These are phyloP conservation scores for Catharus fuscescens DNA, from an alignment of 2,113 vertebrate species.

Conservation along the genomic window DNA sequence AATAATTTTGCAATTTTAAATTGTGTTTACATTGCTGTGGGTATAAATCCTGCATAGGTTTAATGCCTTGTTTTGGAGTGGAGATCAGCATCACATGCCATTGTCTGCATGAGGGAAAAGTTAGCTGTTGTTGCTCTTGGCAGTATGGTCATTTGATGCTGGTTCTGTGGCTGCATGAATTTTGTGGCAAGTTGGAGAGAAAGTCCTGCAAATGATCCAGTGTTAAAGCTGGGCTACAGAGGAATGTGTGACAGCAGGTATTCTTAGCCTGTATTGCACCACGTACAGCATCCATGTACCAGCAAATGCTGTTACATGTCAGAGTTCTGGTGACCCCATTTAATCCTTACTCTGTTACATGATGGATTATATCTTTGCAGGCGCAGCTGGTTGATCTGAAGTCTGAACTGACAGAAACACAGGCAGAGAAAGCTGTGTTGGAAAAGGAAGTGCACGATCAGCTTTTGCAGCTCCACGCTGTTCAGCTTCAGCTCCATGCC, in stretches of 20 bases:
- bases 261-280: not conserved
- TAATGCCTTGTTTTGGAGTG: not conserved
- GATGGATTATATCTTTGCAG: slow-evolving; percentile 71
- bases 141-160: not conserved
- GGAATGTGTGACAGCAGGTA: not conserved
- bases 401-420: slow-evolving; percentile 91
- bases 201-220: not conserved
- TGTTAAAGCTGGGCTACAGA: not conserved
- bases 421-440: slow-evolving; percentile 86
- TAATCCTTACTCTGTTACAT: not conserved
- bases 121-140: not conserved
- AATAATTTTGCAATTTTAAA: not conserved
- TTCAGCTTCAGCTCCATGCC: slow-evolving; percentile 93
- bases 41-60: not conserved
- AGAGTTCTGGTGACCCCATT: not conserved
- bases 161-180: not conserved
- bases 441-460: slow-evolving; percentile 95
- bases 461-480: slow-evolving; percentile 87
- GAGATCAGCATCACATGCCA: not conserved
- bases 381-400: slow-evolving; percentile 95
- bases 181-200: not conserved
- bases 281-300: not conserved
- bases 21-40: not conserved
- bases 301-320: not conserved
- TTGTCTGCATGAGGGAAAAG: not conserved